Base-by-base conservation (phyloP, 2,797 vertebrate species). In the Falco peregrinus region DNA sequence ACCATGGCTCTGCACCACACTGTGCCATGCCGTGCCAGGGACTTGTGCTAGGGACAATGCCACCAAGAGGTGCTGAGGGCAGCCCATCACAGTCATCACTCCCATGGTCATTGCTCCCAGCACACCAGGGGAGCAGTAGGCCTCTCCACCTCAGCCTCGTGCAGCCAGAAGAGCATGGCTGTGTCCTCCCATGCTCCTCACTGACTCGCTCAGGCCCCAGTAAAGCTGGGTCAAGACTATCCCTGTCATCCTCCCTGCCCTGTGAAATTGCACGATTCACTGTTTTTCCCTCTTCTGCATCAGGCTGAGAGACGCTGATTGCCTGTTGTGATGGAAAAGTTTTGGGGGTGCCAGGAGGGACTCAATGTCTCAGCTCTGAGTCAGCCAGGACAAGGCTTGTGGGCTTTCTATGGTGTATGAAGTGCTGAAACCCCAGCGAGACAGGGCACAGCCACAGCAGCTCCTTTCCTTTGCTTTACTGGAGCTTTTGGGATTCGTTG, bases 121-220 rank as follows among this genome's bases (percentile, higher is more conserved):
- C 25, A 1, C 3, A 5, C 31, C 14, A 28, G 26, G 9, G 13
- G 11, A 74, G 19, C 20, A 54, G 43, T 6, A 12, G 5, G 3
- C 21, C 24, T 81, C 0, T 0, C 17, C 29, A 45, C 4, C 16
- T 25, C 35, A 54, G 4, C 11, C 13, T 37, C 12, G 4, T 4
- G 9, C 20, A 78, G 25, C 13, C 56, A 60, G 63, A 35, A 47
- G 17, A 51, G 16, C 5, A 2, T 7, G 19, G 9, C 61, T 60
- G 13, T 54, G 31, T 33, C 57, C 48, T 67, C n/a, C 16, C 11
- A 18, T 8, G 9, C 8, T 70, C 56, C 51, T 70, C 19, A 15
- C 17, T 15, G 20, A 35, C 29, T 76, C 6, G 1, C 21, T 56
- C 21, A 15, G 4, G 5, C 28, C n/a, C 43, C 25, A 8, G 11